These are phyloP conservation scores for Drosophila leonis DNA, from an alignment of 2,888 invertebrate genomes.

Conservation along the genomic window DNA sequence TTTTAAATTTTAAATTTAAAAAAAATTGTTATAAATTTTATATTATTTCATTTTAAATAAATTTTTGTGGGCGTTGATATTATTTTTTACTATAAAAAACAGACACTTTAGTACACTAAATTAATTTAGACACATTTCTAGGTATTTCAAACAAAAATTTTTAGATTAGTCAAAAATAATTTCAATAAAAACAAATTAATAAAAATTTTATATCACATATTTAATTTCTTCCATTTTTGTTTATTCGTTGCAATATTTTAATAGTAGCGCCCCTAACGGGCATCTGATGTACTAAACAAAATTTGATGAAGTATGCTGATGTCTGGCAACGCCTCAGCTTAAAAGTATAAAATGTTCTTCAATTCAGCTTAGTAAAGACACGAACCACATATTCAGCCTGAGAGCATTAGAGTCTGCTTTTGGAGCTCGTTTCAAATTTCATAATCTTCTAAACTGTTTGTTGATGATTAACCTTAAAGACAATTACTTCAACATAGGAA, in stretches of 20 bases:
- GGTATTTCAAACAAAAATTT: no score
- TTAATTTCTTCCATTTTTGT: not conserved
- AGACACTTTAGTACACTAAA: no score
- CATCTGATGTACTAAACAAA: not conserved
- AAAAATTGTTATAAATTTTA: no score
- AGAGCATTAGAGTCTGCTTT: not conserved
- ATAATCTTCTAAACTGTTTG: not conserved
- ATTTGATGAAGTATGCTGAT: not conserved
- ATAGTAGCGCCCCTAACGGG: not conserved
- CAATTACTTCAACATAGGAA: no score
- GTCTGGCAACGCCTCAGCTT: not conserved
- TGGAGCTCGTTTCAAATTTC: not conserved
- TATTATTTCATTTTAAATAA: no score
- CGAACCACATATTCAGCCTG: not conserved
- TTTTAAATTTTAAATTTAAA: no score
- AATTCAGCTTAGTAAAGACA: slow-evolving; percentile 1
- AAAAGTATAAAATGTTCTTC: not conserved
- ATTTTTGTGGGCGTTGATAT: no score
- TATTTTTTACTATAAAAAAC: no score
- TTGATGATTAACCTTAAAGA: no score
- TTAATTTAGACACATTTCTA: no score
- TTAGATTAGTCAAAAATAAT: not conserved
- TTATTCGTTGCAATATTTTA: not conserved
- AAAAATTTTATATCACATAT: not conserved
- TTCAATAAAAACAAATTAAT: not conserved